Evolutionary conservation across 2,888 invertebrate species (phyloP).

Genomic region (Diplolepis rosae): DNA sequence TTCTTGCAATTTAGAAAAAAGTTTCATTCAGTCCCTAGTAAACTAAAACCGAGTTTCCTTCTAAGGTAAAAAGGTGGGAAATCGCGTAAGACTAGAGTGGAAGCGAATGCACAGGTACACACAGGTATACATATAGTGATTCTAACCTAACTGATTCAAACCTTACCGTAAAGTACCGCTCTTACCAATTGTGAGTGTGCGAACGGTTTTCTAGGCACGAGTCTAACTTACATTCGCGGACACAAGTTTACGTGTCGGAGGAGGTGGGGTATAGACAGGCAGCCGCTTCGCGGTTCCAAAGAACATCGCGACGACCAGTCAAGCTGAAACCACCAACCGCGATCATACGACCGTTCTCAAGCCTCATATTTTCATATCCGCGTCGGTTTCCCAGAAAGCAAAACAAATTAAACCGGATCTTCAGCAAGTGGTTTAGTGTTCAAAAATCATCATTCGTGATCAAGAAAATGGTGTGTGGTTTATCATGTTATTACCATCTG

Average conservation of each 20-base stretch:
- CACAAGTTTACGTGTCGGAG: conserved; percentile 40
- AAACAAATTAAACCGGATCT: neutral
- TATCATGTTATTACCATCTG: neutral
- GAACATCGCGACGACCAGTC: conserved; percentile 64
- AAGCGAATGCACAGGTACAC: conserved; percentile 8
- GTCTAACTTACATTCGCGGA: conserved; percentile 44
- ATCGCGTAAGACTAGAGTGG: neutral
- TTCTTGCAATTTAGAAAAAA: neutral
- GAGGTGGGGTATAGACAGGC: conserved; percentile 53
- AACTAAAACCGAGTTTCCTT: neutral
- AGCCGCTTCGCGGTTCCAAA: conserved; percentile 57
- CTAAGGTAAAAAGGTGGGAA: conserved; percentile 3
- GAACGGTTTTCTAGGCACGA: conserved; percentile 46
- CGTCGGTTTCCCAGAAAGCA: neutral
- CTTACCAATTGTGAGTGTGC: conserved; percentile 25
- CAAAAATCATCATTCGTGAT: neutral
- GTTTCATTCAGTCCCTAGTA: neutral
- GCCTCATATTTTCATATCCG: neutral
- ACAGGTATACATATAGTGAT: too few relatives aligned
- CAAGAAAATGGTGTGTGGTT: neutral
- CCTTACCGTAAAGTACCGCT: conserved; percentile 29
- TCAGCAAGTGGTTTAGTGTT: neutral
- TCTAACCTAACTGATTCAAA: conserved; percentile 11
- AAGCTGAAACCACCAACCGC: conserved; percentile 67
- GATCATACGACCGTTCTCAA: conserved; percentile 33